A percentile compares a stretch with the other conserved stretches of the same genome.
Conservation (phyloP, 1,140 invertebrate species). For the Drosophila pachea region DNA sequence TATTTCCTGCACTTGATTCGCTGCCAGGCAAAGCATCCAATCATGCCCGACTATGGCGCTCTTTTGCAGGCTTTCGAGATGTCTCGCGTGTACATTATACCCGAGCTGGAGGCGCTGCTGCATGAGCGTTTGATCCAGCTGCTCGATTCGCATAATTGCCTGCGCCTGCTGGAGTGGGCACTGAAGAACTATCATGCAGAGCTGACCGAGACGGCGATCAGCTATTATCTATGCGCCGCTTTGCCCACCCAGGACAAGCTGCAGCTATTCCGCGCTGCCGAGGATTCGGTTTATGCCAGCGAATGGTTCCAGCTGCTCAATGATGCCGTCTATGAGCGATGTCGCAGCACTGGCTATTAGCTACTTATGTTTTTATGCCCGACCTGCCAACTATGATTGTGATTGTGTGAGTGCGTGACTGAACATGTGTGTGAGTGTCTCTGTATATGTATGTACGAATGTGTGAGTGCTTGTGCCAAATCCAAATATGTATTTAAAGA, state of each 20-base stretch:
- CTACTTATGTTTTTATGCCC: neutral
- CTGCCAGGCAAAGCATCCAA: constrained; percentile 50
- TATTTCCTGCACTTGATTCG: constrained; percentile 74
- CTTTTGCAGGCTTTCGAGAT: constrained; percentile 76
- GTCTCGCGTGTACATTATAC: constrained; percentile 74
- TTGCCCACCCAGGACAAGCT: constrained; percentile 60
- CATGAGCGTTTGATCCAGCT: constrained; percentile 61
- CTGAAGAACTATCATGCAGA: constrained; percentile 75
- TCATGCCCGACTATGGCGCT: constrained; percentile 55
- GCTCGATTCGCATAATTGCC: constrained; percentile 64
- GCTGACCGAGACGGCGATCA: constrained; percentile 72
- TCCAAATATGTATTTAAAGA: constrained; percentile 17
- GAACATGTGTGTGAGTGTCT: constrained; percentile 2
- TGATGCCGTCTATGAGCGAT: constrained; percentile 71
- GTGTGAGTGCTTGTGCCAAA: constrained; percentile 17
- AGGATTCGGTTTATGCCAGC: constrained; percentile 65
- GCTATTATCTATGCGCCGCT: constrained; percentile 68
- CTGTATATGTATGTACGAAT: neutral
- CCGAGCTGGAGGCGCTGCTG: constrained; percentile 63
- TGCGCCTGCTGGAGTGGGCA: constrained; percentile 71
- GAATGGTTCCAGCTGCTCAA: constrained; percentile 77
- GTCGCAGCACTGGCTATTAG: constrained; percentile 67
- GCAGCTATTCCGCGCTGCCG: constrained; percentile 66
- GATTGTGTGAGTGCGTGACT: neutral
- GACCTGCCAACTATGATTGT: constrained; percentile 24